Evolutionary conservation across 2,797 vertebrate genomes (phyloP).

Genomic region (Potorous gilbertii): DNA sequence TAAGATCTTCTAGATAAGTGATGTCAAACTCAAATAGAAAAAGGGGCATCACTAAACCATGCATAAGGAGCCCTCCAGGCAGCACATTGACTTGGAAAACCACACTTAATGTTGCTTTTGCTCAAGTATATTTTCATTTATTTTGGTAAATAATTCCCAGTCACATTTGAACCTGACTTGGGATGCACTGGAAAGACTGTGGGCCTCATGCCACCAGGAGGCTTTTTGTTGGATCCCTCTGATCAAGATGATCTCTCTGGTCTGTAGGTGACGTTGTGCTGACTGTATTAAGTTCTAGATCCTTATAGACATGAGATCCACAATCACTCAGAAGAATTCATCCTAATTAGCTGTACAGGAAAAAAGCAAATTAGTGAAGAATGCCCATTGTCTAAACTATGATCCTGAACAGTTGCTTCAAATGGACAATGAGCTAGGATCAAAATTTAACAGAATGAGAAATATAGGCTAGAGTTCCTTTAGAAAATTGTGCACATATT

Average conservation of each 20-base stretch:
- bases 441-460: neutral
- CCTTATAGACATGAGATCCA: neutral
- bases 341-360: neutral
- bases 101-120: neutral
- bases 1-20: neutral
- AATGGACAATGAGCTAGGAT: neutral
- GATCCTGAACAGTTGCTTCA: neutral
- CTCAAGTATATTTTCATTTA: neutral
- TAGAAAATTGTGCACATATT: neutral
- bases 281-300: neutral
- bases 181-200: neutral
- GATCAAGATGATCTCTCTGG: neutral
- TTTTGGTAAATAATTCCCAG: neutral
- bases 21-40: neutral
- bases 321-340: neutral
- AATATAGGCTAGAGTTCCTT: neutral
- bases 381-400: neutral
- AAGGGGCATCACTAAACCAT: neutral
- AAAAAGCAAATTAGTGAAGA: neutral
- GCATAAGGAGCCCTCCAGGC: neutral
- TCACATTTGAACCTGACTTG: neutral
- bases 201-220: neutral
- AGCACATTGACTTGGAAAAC: neutral
- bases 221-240: neutral
- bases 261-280: neutral